Conservation (phyloP, 2,113 vertebrate species). For the Sinocyclocheilus rhinocerous region DNA sequence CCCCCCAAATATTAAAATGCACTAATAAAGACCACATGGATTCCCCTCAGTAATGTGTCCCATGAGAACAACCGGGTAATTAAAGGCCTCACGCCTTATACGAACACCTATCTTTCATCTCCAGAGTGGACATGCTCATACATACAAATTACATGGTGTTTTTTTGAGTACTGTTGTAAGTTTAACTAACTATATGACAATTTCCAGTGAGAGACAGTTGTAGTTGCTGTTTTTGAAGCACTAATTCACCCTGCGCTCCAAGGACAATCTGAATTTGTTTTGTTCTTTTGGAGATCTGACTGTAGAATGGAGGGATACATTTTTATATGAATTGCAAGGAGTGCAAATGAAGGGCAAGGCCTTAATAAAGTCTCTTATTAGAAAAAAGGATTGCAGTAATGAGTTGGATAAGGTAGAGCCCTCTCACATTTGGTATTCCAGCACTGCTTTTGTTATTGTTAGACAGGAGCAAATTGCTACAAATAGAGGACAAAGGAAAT, state of each 20-base stretch:
- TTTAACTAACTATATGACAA: neutral
- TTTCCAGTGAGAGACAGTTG: neutral
- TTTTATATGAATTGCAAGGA: constrained; percentile 1
- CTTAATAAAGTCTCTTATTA: constrained; percentile 46
- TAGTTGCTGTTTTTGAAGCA: constrained; percentile 2
- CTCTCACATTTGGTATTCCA: constrained; percentile 39
- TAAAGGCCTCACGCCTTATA: constrained; percentile 76
- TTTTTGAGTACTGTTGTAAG: neutral
- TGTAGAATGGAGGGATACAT: neutral
- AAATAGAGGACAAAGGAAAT: constrained; percentile 51
- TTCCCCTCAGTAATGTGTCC: constrained; percentile 74
- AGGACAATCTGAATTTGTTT: constrained; percentile 34
- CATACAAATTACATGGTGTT: neutral
- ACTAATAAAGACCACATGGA: constrained; percentile 80
- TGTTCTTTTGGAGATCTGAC: constrained; percentile 22
- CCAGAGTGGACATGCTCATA: constrained; percentile 58
- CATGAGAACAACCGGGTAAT: constrained; percentile 69
- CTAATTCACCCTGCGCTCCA: constrained; percentile 12
- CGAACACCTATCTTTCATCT: constrained; percentile 72
- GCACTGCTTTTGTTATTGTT: constrained; percentile 29
- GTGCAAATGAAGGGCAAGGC: constrained; percentile 34
- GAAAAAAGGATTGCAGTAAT: constrained; percentile 33
- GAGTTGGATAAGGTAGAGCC: constrained; percentile 33
- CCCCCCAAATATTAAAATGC: constrained; percentile 75
- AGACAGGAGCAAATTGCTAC: constrained; percentile 41